Evolutionary conservation across 2,888 invertebrate species (phyloP), one percentile per base, ranked within the genome.

Genomic region (Xylota sylvarum): DNA sequence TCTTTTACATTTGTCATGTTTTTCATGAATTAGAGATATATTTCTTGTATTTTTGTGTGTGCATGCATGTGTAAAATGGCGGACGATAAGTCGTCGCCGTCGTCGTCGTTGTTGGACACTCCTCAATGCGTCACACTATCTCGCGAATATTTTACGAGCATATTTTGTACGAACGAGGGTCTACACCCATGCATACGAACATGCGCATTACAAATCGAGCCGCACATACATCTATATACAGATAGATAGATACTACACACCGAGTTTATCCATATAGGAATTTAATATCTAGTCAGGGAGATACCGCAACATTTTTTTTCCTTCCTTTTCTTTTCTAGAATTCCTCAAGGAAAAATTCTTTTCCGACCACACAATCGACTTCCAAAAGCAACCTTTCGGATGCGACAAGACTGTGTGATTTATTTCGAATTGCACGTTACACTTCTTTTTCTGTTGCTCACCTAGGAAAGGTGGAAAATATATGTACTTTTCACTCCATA

Each of bases 71-170:
- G 86, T 81, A 86, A 86, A 86, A 86, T 86, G 86, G 86, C 86
- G 73, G 86, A 82, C 73, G 46, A 77, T 80, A 73, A 80, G 70
- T 76, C 80, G 80, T 58, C 40, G 62, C 17, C 37, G 58, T 48
- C 58, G 77, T 30, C 67, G 74, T 48, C 58, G 64, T 64, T 60
- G 67, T 77, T 89, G 91, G 94, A 93, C 94, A 94, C 94, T 94
- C 94, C 94, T 93, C 93, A 90, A 94, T 94, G 94, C 94, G 94
- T 94, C 94, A 94, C 83, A 84, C 78, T 67, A 67, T 72, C 72
- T 82, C 48, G 81, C 76, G 67, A 86, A 86, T 77, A 82, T 81
- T 82, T 82, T 82, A 81, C 72, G 72, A 82, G 72, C 72, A 77
- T 77, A 81, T 77, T 86, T 86, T 82, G 67, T 82, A 78, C 78